These are phyloP conservation scores for Phengaris alcon DNA, from an alignment of 2,888 invertebrate genomes.

Conservation along the genomic window DNA sequence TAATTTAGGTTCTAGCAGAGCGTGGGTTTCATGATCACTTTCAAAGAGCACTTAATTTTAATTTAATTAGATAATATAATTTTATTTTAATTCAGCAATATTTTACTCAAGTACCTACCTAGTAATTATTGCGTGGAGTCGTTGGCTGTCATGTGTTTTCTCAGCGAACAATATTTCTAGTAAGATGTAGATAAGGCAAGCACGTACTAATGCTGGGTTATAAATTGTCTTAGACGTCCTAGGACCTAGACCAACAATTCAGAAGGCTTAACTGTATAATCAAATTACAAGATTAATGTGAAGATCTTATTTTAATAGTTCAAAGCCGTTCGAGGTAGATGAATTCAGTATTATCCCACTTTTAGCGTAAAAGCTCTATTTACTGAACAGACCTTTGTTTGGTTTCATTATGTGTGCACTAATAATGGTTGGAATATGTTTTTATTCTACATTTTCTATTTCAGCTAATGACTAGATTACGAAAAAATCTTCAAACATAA, in stretches of 20 bases:
- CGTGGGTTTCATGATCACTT: not conserved
- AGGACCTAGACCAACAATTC: too few relatives aligned
- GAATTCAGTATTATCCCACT: not conserved
- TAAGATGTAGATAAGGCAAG: conserved; percentile 25
- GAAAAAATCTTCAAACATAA: too few relatives aligned
- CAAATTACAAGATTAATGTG: too few relatives aligned
- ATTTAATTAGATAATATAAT: not conserved
- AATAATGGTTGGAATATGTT: not conserved
- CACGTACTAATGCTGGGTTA: conserved; percentile 35
- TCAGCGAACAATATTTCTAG: conserved; percentile 33
- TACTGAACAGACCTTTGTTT: not conserved
- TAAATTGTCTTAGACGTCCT: too few relatives aligned
- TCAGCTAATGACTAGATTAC: too few relatives aligned
- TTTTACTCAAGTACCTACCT: conserved; percentile 32
- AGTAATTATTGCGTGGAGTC: conserved; percentile 38
- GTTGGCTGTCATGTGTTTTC: conserved; percentile 33
- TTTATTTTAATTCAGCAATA: conserved; percentile 33
- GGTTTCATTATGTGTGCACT: not conserved
- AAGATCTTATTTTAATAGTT: too few relatives aligned
- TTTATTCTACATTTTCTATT: too few relatives aligned
- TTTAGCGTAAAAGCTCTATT: conserved; percentile 12
- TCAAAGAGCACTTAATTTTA: not conserved
- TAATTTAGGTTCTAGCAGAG: not conserved
- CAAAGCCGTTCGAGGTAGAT: not conserved
- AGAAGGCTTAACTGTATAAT: too few relatives aligned